Evolutionary conservation across 2,888 invertebrate genomes (phyloP).

Genomic region (Odontomyia ornata): DNA sequence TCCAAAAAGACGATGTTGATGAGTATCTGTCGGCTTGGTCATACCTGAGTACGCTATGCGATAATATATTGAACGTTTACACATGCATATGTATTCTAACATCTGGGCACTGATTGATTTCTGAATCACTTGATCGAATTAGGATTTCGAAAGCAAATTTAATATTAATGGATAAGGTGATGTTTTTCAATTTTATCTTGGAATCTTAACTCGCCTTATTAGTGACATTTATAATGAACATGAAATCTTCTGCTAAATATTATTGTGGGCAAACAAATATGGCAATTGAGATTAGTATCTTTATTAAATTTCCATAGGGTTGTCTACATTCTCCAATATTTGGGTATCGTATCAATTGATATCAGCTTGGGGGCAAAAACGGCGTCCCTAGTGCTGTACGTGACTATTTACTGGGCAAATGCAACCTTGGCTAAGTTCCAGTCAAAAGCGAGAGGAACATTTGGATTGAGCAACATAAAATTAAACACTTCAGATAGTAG

Average conservation of each 20-base stretch:
- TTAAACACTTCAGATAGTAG: no score
- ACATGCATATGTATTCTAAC: neutral
- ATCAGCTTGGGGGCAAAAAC: no score
- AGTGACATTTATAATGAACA: neutral
- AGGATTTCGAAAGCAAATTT: neutral
- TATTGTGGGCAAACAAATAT: neutral
- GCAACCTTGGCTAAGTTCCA: no score
- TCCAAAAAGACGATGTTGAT: neutral
- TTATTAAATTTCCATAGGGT: no score
- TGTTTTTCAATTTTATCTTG: neutral
- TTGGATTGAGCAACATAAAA: no score
- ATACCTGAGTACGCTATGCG: neutral
- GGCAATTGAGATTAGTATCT: neutral
- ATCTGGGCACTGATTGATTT: conserved; percentile 3
- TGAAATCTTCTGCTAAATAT: neutral
- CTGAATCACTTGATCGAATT: neutral
- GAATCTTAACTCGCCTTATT: neutral
- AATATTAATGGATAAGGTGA: neutral
- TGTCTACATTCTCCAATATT: neutral
- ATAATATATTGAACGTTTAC: neutral
- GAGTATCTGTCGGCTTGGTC: neutral
- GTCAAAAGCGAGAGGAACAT: no score
- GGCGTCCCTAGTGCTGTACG: no score
- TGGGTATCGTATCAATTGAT: no score
- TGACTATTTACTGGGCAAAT: no score